Evolutionary conservation across 2,888 invertebrate species (phyloP).

Genomic region (Metalampra italica): DNA sequence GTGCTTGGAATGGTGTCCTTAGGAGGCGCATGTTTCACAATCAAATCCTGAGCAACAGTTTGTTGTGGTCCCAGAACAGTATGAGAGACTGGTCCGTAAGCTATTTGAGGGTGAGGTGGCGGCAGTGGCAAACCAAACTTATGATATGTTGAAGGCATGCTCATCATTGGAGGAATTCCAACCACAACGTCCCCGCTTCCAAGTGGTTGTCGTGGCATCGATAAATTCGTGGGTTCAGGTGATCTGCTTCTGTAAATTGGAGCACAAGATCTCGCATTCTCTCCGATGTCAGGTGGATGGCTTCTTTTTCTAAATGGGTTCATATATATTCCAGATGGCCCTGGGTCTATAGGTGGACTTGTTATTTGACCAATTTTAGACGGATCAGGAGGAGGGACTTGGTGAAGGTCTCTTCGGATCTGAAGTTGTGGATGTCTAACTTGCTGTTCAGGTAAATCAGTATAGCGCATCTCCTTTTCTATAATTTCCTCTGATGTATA

Average conservation of each 20-base stretch:
- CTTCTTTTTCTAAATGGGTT: conserved; percentile 78
- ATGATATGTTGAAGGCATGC: conserved; percentile 69
- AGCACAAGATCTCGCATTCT: conserved; percentile 59
- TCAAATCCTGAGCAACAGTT: conserved; percentile 73
- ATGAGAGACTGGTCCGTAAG: conserved; percentile 58
- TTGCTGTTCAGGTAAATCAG: conserved; percentile 67
- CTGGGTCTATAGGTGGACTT: conserved; percentile 66
- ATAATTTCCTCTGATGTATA: conserved; percentile 69
- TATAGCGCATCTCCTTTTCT: conserved; percentile 67
- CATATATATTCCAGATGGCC: conserved; percentile 66
- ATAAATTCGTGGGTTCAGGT: conserved; percentile 71
- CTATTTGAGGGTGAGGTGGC: conserved; percentile 66
- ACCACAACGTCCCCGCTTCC: conserved; percentile 54
- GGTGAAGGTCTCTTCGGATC: conserved; percentile 86
- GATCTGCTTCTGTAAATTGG: conserved; percentile 64
- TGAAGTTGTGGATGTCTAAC: conserved; percentile 81
- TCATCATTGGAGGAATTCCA: conserved; percentile 57
- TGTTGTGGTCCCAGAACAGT: conserved; percentile 66
- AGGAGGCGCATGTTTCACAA: conserved; percentile 73
- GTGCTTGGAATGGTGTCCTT: conserved; percentile 61
- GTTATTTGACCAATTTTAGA: conserved; percentile 59
- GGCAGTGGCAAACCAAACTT: conserved; percentile 71
- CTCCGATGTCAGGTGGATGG: conserved; percentile 73
- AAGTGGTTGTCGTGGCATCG: conserved; percentile 61
- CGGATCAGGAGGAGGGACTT: conserved; percentile 64